Conservation (phyloP, 1,140 invertebrate species). For the Bombus vancouverensis region DNA sequence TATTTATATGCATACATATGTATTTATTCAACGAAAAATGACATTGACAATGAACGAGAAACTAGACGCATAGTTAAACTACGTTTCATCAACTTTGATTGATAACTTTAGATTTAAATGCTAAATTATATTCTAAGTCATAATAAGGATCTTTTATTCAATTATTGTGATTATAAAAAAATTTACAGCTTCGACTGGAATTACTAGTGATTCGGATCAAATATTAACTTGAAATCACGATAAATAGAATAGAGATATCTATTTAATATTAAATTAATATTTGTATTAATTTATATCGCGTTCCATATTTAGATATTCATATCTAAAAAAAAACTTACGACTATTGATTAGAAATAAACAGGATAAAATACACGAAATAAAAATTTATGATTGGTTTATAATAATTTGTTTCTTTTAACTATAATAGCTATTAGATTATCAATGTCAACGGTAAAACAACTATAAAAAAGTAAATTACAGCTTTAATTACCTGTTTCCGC, state of each 20-base stretch:
- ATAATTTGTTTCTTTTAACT: background rate
- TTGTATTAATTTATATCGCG: background rate
- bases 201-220: background rate
- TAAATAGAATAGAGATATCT: background rate
- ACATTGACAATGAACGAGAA: background rate
- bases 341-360: background rate
- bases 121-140: no score
- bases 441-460: background rate
- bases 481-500: constrained; percentile 21
- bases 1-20: no score
- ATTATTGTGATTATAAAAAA: background rate
- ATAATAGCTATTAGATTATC: background rate
- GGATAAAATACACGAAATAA: background rate
- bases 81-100: background rate
- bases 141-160: no score
- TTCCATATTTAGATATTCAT: background rate
- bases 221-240: background rate
- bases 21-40: background rate
- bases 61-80: background rate
- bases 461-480: background rate
- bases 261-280: background rate
- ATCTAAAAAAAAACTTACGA: background rate
- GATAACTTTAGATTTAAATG: background rate
- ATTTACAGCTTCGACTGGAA: background rate
- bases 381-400: background rate